Evolutionary conservation across 2,888 invertebrate species (phyloP), one percentile per base, ranked within the genome.

Genomic region (Mythimna albipuncta): DNA sequence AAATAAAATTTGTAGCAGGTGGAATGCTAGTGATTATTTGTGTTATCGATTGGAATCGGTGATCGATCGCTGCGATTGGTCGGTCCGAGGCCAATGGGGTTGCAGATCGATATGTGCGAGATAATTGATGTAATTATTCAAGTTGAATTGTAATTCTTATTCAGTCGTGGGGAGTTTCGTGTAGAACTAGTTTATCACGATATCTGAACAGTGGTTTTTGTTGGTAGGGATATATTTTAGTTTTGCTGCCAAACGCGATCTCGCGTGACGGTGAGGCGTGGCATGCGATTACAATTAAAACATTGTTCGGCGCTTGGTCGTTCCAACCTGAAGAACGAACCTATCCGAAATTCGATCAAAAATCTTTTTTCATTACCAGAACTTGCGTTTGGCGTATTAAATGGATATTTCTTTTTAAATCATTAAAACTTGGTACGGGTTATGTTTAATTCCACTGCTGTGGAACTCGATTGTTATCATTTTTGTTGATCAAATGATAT

Each of bases 1-100:
- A 87, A 93, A 94, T 95, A 91, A 94, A 94, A 96, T 96, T 95
- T 95, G 95, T 96, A 94, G 95, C 94, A 93, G 93, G 93, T 93
- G 93, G 88, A 91, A 91, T 91, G 84, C 81, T 72, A 88, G 89
- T 90, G 90, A 90, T 89, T 91, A 87, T 90, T 84, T 85, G 87
- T 87, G 83, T 78, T 88, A 92, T 93, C 90, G 91, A 92, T 90
- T 79, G 85, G 77, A 88, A 85, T 87, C 74, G 82, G 69, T 58
- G 75, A 89, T 89, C 86, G 82, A 83, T 82, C 64, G 77, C 67
- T 82, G 70, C 69, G 79, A 90, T 90, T 90, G 90, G 90, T 83
- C 68, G 80, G 61, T 64, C 21, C 74, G 44, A 83, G 80, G 19
- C 94, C 94, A 94, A 95, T 95, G 75, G 85, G 82, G 79, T 72